A percentile compares a stretch with the other conserved stretches of the same genome.
phyloP scores from a whole-genome alignment of 2,888 invertebrate genomes.

The Ceriagrion tenellum region DNA sequence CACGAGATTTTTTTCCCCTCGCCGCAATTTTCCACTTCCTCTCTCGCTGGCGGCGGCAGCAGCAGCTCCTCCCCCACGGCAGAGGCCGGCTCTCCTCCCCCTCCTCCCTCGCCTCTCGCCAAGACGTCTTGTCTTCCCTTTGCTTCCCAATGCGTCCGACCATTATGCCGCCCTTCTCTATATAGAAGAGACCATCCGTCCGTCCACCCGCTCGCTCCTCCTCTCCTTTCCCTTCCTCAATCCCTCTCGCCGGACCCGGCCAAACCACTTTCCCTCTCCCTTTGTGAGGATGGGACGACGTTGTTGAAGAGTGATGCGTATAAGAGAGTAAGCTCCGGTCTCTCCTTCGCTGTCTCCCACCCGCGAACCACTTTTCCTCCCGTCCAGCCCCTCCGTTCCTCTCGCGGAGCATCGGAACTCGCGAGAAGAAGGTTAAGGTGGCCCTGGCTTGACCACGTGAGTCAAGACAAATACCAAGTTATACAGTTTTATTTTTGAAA shows the following conservation, averaged over 20 bases:
- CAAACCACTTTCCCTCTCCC: conserved; percentile 30
- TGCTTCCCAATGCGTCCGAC: background rate
- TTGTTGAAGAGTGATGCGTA: background rate
- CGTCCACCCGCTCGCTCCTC: background rate
- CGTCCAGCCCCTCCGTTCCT: too few species aligned
- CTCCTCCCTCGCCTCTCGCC: too few species aligned
- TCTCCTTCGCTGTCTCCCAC: background rate
- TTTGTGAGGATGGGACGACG: background rate
- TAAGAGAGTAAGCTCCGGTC: background rate
- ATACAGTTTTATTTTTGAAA: too few species aligned
- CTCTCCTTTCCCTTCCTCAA: background rate
- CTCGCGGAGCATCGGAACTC: too few species aligned
- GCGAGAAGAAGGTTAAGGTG: too few species aligned
- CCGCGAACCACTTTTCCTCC: background rate
- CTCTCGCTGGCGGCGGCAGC: too few species aligned
- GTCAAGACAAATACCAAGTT: too few species aligned
- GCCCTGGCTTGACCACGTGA: too few species aligned
- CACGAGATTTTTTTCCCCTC: too few species aligned
- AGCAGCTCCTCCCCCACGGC: too few species aligned
- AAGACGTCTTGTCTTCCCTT: background rate
- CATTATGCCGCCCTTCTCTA: background rate
- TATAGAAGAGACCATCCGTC: background rate
- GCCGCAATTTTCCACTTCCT: too few species aligned
- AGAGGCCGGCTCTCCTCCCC: too few species aligned
- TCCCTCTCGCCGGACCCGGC: background rate